Base-by-base conservation (phyloP, 2,797 vertebrate genomes). In the Lutra lutra region DNA sequence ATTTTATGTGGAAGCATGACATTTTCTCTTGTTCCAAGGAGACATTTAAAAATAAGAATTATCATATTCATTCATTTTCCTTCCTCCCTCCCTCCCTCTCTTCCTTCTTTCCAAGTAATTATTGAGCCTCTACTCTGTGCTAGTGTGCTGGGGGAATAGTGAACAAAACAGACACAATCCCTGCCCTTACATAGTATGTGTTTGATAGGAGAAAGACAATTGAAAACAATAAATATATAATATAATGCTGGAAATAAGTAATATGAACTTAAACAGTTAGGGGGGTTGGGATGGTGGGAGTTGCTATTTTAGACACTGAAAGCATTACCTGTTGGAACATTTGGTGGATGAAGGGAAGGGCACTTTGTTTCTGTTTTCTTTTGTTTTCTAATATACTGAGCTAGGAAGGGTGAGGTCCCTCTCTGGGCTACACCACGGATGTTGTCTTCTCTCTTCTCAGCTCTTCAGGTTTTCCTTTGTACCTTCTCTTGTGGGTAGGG, bases 1-100 rank as follows among this genome's bases (percentile, higher is more conserved):
- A 54, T 94, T 92, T 94, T 87, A 38, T 43, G 25, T 62, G 21
- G 51, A 96, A 93, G 54, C 29, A 66, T 35, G 86, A 35, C 66
- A 40, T 91, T 86, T 96, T 64, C 79, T 94, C 35, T 87, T 96
- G 9, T 93, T 86, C 4, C 12, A 48, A 32, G 86, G 75, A 86
- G 35, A 51, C 1, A 43, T 20, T 4, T 75, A 21, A 87, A 94
- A 88, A 88, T 38, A 80, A 70, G 18, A 89, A 48, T 85, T 20
- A 86, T 17, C 43, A 14, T 56, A 83, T 58, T 20, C 3, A 62
- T 88, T 87, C 23, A 27, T 60, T 96, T 72, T 35, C 32, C 25
- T 4, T 17, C 40, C 25, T n/a, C 10, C 13, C 1, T 54, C 10
- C 8, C 1, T 51, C 2, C 3, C 10, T 58, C 27, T 35, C 25